These are phyloP conservation scores for Atrichornis clamosus DNA, from an alignment of 2,113 vertebrate species.

Conservation along the genomic window DNA sequence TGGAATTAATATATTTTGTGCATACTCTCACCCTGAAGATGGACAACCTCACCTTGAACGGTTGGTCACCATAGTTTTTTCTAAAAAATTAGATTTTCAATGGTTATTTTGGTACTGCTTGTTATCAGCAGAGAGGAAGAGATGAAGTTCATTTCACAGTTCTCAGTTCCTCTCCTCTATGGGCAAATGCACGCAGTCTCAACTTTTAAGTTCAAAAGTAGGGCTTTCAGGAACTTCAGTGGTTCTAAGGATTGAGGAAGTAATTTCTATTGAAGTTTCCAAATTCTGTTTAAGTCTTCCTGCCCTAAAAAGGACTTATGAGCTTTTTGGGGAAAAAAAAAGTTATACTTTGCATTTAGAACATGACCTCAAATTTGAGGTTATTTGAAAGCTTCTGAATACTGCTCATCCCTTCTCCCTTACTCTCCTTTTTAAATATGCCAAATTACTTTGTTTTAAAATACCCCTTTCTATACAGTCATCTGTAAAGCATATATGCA, in stretches of 20 bases:
- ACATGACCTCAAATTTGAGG: background rate
- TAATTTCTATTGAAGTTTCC: background rate
- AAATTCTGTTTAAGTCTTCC: background rate
- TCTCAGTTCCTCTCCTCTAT: background rate
- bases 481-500: background rate
- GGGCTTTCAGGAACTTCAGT: background rate
- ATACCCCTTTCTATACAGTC: background rate
- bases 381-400: background rate
- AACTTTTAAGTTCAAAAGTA: background rate
- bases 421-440: slow-evolving; percentile 7
- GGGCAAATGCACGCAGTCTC: background rate
- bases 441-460: slow-evolving; percentile 37
- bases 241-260: background rate
- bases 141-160: background rate
- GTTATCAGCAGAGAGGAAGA: background rate
- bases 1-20: background rate
- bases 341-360: background rate
- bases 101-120: background rate
- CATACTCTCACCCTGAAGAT: background rate
- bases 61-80: fast-evolving
- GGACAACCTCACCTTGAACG: fast-evolving
- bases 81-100: background rate
- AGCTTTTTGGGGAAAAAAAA: background rate
- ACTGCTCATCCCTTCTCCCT: background rate
- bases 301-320: background rate